These are phyloP conservation scores for Streblospio benedicti DNA, from an alignment of 1,140 invertebrate species.

Conservation along the genomic window DNA sequence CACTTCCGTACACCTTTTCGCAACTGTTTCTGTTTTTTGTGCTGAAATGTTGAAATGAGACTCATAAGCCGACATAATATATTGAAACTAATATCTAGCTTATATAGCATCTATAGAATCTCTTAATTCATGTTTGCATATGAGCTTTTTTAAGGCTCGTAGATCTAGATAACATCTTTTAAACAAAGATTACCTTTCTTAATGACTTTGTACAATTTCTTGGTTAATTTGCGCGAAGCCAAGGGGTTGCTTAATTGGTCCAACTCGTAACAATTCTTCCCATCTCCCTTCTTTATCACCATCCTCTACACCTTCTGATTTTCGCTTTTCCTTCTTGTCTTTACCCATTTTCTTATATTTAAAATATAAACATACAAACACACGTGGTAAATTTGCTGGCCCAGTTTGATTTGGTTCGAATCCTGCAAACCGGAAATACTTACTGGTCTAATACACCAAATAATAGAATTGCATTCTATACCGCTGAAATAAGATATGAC, in stretches of 20 bases:
- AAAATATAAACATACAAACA: no score
- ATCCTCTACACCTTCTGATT: conserved; percentile 26
- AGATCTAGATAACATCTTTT: neutral
- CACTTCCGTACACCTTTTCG: conserved; percentile 56
- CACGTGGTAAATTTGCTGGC: no score
- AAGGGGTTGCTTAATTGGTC: conserved; percentile 79
- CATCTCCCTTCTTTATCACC: conserved; percentile 23
- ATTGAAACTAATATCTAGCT: neutral
- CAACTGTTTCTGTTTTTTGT: conserved; percentile 73
- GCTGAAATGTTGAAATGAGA: conserved; percentile 8
- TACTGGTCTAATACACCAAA: no score
- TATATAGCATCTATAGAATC: neutral
- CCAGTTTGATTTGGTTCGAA: no score
- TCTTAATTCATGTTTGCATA: neutral
- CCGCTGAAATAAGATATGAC: no score
- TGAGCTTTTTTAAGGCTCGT: neutral
- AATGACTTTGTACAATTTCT: conserved; percentile 84
- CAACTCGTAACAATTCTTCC: conserved; percentile 52
- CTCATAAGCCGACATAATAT: neutral
- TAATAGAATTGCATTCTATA: no score
- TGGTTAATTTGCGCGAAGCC: conserved; percentile 82
- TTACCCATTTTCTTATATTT: conserved; percentile 30
- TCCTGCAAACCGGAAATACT: no score
- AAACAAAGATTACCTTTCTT: conserved; percentile 63
- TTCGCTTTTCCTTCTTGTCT: conserved; percentile 33